phyloP scores from a whole-genome alignment of 2,113 vertebrate genomes.

The Salvator merianae region DNA sequence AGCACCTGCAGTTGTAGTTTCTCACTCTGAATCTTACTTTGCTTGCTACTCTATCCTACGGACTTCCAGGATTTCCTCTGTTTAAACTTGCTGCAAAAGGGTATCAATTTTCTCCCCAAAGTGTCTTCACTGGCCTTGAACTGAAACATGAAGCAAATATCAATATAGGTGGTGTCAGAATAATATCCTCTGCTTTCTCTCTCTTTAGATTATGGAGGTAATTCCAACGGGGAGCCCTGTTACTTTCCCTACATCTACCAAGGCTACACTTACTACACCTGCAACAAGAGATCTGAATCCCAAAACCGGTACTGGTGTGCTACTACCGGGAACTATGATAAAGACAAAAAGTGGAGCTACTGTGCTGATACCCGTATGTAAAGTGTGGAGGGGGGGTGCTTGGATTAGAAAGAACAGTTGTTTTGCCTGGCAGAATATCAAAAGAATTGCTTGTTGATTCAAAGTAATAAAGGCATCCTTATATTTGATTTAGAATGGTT shows the following conservation, averaged over 20 bases:
- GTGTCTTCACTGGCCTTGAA: no score
- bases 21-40: no score
- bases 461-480: no score
- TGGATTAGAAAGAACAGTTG: not conserved
- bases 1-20: no score
- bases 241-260: not conserved
- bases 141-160: no score
- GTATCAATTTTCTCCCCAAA: no score
- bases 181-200: not conserved
- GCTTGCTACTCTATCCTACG: no score
- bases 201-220: constrained; percentile 1
- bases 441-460: no score
- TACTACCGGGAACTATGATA: constrained; percentile 3
- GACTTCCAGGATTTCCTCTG: no score
- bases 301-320: not conserved
- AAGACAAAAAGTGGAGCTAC: not conserved
- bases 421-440: not conserved
- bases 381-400: not conserved
- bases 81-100: no score
- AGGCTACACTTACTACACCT: not conserved
- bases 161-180: no score
- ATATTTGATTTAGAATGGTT: no score
- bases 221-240: not conserved
- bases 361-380: constrained; percentile 10
- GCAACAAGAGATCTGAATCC: not conserved